Percentiles rank a stretch among this genome's conserved stretches.
Evolutionary conservation across 2,888 invertebrate genomes (phyloP).

Genomic region (Nomada fabriciana): DNA sequence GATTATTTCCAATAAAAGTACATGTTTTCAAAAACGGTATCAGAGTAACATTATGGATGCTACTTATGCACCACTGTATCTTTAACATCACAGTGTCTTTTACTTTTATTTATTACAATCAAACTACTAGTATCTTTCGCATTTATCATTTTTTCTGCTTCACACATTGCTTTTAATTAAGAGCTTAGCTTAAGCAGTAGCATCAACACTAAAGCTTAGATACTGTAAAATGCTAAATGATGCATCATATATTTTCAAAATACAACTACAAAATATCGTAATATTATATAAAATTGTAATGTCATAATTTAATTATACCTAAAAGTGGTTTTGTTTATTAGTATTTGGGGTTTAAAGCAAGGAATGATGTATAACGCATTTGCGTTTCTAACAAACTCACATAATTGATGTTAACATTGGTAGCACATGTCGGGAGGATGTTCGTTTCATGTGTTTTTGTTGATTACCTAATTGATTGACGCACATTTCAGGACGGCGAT

Average conservation of each 20-base stretch:
- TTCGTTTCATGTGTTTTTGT: neutral
- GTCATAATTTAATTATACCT: slow-evolving; percentile 1
- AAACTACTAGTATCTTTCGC: slow-evolving; percentile 2
- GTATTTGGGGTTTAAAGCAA: slow-evolving; percentile 11
- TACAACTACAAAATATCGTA: neutral
- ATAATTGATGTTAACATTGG: slow-evolving; percentile 35
- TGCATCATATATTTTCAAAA: neutral
- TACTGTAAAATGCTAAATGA: neutral
- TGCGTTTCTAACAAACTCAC: slow-evolving; percentile 39
- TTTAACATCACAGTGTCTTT: slow-evolving; percentile 5
- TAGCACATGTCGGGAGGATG: neutral
- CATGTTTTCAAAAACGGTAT: slow-evolving; percentile 6
- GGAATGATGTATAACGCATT: slow-evolving; percentile 2
- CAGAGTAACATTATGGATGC: slow-evolving; percentile 19
- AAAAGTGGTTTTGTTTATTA: neutral
- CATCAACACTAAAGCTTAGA: neutral
- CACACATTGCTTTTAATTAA: slow-evolving; percentile 14
- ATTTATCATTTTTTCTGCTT: slow-evolving; percentile 8
- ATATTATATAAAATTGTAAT: slow-evolving; percentile 12
- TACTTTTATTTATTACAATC: slow-evolving; percentile 22
- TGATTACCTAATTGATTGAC: slow-evolving; percentile 16
- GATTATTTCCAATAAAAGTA: slow-evolving; percentile 18
- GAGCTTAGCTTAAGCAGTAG: neutral
- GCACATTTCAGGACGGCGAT: slow-evolving; percentile 87
- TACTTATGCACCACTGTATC: slow-evolving; percentile 29